A percentile compares a stretch with the other conserved stretches of the same genome.
phyloP scores from a whole-genome alignment of 2,888 invertebrate genomes.

The Ceramica pisi region DNA sequence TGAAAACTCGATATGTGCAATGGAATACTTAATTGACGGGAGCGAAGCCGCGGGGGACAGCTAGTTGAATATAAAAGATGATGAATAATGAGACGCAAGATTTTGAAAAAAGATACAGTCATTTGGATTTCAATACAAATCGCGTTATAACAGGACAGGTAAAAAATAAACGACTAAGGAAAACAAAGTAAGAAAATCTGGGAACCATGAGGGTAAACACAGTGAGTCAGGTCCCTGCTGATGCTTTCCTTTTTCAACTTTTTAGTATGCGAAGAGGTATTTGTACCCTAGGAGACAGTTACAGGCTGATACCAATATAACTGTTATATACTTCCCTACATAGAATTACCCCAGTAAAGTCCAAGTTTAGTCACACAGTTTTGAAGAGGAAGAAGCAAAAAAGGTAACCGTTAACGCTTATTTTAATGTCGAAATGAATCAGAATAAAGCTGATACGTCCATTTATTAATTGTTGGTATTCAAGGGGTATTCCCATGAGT shows the following conservation, averaged over 20 bases:
- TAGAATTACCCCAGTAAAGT: conserved; percentile 4
- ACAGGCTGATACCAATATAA: background rate
- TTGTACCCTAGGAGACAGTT: background rate
- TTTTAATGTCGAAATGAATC: conserved; percentile 5
- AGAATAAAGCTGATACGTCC: background rate
- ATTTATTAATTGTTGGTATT: conserved; percentile 38
- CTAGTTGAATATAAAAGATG: no score
- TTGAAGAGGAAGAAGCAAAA: conserved; percentile 17
- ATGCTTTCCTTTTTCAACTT: conserved; percentile 1
- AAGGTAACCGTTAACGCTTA: background rate
- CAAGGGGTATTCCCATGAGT: conserved; percentile 71
- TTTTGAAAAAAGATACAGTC: background rate
- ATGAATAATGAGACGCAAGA: no score
- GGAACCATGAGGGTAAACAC: background rate
- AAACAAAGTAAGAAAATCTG: background rate
- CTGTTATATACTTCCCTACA: background rate
- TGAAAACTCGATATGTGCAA: no score
- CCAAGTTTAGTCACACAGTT: conserved; percentile 21
- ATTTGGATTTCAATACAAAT: background rate
- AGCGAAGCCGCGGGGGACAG: no score
- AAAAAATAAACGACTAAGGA: background rate
- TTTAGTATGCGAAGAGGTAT: background rate
- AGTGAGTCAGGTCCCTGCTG: background rate
- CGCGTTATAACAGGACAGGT: background rate
- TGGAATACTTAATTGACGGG: no score